Base-by-base conservation (phyloP, 1,140 invertebrate genomes). In the Oncopeltus fasciatus region DNA sequence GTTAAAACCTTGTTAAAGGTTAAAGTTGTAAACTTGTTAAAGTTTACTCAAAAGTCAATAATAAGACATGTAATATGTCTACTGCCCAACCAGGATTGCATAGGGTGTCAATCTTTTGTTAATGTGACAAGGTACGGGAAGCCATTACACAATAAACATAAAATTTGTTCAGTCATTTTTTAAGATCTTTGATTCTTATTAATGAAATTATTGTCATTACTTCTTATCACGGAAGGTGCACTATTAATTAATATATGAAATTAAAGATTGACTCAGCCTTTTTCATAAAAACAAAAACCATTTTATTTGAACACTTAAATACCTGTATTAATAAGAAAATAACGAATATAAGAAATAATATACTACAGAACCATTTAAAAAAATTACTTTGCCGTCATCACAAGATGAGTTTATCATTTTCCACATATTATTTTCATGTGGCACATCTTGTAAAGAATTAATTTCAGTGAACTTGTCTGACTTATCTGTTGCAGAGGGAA, bases 341-440 rank as follows among this genome's bases (percentile, higher is more conserved):
- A n/a, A 20, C 14, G 3, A 24, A 11, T n/a, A 8, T 2, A 46
- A 60, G 9, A 59, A 59, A 38, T 24, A 18, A n/a, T 14, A 59
- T 21, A 4, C 31, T 20, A 27, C 11, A 4, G n/a, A 18, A 8
- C 18, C 47, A 28, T 46, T 59, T n/a, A 20, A n/a, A 58, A 51
- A 49, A 29, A 24, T 38, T 47, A 87, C 86, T 72, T 83, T 78
- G 60, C 77, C 86, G 75, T 87, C 80, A 71, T 90, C 87, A 72
- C 87, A 90, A 18, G 74, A 61, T 4, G 66, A 33, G 61, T 74
- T 72, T 27, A 59, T 69, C 61, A 69, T 74, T 72, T 60, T 68
- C 59, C 24, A 70, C 61, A 67, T 70, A 64, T 60, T 68, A 21
- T 67, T 57, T 46, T 21, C 44, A 29, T 62, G 43, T 11, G 38